phyloP scores from a whole-genome alignment of 2,888 invertebrate species.

The Phrixothrix hirtus region DNA sequence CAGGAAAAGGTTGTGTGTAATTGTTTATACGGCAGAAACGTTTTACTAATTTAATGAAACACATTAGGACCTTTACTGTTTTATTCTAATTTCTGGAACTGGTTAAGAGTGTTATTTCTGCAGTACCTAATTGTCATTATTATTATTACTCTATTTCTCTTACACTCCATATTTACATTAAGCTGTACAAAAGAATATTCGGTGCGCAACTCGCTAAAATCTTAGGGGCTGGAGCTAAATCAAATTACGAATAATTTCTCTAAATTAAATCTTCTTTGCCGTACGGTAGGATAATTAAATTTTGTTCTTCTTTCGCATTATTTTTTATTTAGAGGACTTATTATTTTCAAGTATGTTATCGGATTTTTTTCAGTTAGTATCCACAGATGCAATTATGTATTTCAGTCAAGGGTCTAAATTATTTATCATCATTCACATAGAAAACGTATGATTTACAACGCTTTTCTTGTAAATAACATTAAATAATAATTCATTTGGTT shows the following conservation, averaged over 20 bases:
- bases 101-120: constrained; percentile 45
- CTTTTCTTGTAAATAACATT: background rate
- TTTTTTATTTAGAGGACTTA: background rate
- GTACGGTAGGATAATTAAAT: no score
- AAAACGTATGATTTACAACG: background rate
- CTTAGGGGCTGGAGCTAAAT: constrained; percentile 3
- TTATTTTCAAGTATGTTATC: no score
- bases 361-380: no score
- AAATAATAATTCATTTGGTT: no score
- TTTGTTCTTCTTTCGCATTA: no score
- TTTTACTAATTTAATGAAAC: constrained; percentile 50
- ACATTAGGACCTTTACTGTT: constrained; percentile 46
- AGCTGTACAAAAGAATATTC: constrained; percentile 12
- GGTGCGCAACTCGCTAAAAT: constrained; percentile 6
- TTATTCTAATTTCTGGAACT: constrained; percentile 48
- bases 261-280: constrained; percentile 4
- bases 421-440: no score
- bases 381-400: no score
- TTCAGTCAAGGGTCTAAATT: no score
- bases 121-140: constrained; percentile 43
- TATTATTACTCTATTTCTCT: constrained; percentile 23
- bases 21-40: constrained; percentile 46
- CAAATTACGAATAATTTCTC: constrained; percentile 3
- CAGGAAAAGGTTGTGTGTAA: constrained; percentile 44
- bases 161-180: constrained; percentile 11